phyloP scores from a whole-genome alignment of 2,113 vertebrate genomes.

The Oenanthe oenanthe region DNA sequence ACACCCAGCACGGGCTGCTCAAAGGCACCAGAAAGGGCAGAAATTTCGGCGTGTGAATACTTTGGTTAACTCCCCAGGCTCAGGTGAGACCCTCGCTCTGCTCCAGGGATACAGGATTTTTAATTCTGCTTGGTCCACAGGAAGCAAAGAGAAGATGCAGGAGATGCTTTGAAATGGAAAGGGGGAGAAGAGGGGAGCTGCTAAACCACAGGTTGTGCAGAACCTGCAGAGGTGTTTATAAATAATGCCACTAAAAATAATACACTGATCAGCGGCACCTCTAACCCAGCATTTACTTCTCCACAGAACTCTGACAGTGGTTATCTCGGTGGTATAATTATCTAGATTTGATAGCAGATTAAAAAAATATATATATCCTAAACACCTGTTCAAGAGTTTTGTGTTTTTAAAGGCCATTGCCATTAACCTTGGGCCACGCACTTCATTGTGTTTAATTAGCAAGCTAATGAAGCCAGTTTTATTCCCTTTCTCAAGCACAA shows the following conservation, averaged over 20 bases:
- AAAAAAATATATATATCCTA: slow-evolving; percentile 21
- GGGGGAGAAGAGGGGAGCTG: not conserved
- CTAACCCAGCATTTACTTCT: slow-evolving; percentile 13
- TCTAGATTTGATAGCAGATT: slow-evolving; percentile 53
- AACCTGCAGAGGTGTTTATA: slow-evolving; percentile 19
- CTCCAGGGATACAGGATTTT: not conserved
- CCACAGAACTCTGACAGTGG: slow-evolving; percentile 39
- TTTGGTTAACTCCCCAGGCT: not conserved
- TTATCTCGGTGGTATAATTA: slow-evolving; percentile 11
- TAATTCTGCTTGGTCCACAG: not conserved
- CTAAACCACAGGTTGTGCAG: not conserved
- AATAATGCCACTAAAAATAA: slow-evolving; percentile 47
- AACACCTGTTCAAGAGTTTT: slow-evolving; percentile 68
- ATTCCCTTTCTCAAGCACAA: slow-evolving; percentile 61
- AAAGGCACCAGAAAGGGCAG: not conserved
- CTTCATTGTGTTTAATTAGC: slow-evolving; percentile 73
- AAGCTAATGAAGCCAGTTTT: slow-evolving; percentile 71
- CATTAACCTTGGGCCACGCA: slow-evolving; percentile 70
- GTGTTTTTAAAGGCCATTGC: slow-evolving; percentile 63
- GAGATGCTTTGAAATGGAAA: not conserved
- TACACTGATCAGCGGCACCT: not conserved
- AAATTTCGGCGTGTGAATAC: not conserved
- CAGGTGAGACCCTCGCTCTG: not conserved
- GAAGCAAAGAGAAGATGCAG: not conserved
- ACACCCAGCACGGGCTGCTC: not conserved